A percentile compares a stretch with the other conserved stretches of the same genome.
These are phyloP conservation scores for Discoglossus pictus DNA, from an alignment of 2,797 vertebrate species.

Conservation along the genomic window DNA sequence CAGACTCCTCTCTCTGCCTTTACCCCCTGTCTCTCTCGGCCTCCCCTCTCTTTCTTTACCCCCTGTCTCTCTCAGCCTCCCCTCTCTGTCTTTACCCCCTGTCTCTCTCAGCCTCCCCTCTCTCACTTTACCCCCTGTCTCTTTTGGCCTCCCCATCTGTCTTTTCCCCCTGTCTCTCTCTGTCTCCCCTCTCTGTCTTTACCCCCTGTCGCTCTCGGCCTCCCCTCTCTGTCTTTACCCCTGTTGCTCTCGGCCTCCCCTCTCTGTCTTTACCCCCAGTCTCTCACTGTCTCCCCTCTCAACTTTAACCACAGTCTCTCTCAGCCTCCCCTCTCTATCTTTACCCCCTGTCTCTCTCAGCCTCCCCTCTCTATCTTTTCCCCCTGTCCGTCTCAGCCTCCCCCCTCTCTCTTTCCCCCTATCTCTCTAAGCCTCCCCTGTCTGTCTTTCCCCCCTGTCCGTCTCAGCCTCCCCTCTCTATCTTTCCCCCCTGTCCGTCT, in stretches of 20 bases:
- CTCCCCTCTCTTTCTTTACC: neutral
- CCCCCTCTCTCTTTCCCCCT: neutral
- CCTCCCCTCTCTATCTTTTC: neutral
- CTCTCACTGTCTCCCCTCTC: neutral
- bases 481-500: neutral
- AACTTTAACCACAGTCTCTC: neutral
- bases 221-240: neutral
- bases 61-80: no score
- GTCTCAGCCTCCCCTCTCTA: neutral
- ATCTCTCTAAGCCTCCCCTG: neutral
- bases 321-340: neutral
- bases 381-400: neutral
- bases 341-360: neutral
- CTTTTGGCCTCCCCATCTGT: neutral
- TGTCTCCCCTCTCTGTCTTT: no score
- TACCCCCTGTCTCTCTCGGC: neutral
- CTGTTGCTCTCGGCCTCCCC: neutral
- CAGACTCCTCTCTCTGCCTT: neutral
- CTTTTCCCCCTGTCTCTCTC: neutral
- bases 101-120: neutral
- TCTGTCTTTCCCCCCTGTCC: neutral
- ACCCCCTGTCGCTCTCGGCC: neutral
- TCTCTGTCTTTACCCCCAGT: neutral
- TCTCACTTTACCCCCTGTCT: neutral
- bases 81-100: neutral